These are phyloP conservation scores for Conger conger DNA, from an alignment of 2,113 vertebrate genomes.

Conservation along the genomic window DNA sequence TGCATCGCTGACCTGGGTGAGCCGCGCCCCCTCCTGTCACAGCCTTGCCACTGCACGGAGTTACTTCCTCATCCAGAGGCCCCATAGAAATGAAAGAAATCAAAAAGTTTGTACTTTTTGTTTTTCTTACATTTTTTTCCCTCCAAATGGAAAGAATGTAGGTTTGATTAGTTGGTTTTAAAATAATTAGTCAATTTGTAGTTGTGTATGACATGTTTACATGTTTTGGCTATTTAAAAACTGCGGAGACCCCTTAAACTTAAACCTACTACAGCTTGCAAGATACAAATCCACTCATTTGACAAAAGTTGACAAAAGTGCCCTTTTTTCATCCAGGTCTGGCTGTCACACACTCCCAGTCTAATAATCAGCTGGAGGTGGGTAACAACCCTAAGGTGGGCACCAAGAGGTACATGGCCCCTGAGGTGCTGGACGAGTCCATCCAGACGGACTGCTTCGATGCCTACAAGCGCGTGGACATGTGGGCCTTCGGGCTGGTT, in stretches of 20 bases:
- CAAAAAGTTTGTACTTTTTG: no score
- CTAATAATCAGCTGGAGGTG: slow-evolving; percentile 74
- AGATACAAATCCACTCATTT: no score
- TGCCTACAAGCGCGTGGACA: slow-evolving; percentile 76
- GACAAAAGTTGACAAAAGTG: no score
- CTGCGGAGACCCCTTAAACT: not conserved
- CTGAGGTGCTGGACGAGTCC: slow-evolving; percentile 75
- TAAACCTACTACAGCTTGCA: not conserved
- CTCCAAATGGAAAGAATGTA: no score
- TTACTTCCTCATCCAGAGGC: not conserved
- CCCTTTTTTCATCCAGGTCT: slow-evolving; percentile 55
- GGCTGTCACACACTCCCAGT: slow-evolving; percentile 76
- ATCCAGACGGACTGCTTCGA: slow-evolving; percentile 78
- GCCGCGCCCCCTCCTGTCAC: slow-evolving; percentile 13
- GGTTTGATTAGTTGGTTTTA: not conserved
- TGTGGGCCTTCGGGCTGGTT: slow-evolving; percentile 78
- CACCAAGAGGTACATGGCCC: slow-evolving; percentile 78
- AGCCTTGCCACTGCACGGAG: not conserved
- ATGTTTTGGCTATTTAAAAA: not conserved
- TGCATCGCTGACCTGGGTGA: slow-evolving; percentile 79
- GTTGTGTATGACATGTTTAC: not conserved
- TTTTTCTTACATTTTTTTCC: no score
- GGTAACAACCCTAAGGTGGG: slow-evolving; percentile 79
- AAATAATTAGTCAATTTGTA: not conserved
- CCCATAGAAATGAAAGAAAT: no score